Base-by-base conservation (phyloP, 2,888 invertebrate species). In the Oligia fasciuncula region DNA sequence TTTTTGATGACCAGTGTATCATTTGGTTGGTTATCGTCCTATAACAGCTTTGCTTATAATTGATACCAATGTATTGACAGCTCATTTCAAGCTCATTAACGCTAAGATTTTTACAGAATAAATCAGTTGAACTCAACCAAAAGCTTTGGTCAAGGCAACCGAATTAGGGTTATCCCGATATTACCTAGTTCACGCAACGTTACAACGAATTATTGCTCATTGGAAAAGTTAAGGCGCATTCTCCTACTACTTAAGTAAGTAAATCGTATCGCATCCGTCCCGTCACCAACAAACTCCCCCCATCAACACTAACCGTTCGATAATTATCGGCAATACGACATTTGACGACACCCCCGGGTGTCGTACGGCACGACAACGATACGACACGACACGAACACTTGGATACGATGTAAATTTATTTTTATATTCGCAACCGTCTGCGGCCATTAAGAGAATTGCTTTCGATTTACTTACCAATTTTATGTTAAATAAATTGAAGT, bases 381-480 rank as follows among this genome's bases (percentile, higher is more conserved):
- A 91, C 92, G 91, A 90, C 79, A 84, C 80, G 84, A 85, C 81
- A 86, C 75, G 83, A 79, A 63, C 81, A 76, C 83, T 79, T 85
- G 66, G 76, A 76, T 83, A 77, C 90, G 86, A 88, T 92, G 92
- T 94, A 94, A 94, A 95, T 95, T 94, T 93, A 92, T 88, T 93
- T 94, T 95, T 95, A 95, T 94, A 91, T 91, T 91, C 90, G 88
- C 91, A 91, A 88, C 89, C 86, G 85, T 90, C 80, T 89, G 80
- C 87, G 76, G 85, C 93, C 92, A 93, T 95, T 94, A 94, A 87
- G 87, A 85, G 93, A 92, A 94, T 94, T 94, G 94, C 93, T 93
- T 91, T 92, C 92, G 92, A 93, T 93, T 93, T 92, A 90, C 83
- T 88, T 91, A 85, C 73, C 83, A 80, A 75, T 83, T 90, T 87